phyloP scores from a whole-genome alignment of 2,888 invertebrate genomes.

The Trachelus iudaicus region DNA sequence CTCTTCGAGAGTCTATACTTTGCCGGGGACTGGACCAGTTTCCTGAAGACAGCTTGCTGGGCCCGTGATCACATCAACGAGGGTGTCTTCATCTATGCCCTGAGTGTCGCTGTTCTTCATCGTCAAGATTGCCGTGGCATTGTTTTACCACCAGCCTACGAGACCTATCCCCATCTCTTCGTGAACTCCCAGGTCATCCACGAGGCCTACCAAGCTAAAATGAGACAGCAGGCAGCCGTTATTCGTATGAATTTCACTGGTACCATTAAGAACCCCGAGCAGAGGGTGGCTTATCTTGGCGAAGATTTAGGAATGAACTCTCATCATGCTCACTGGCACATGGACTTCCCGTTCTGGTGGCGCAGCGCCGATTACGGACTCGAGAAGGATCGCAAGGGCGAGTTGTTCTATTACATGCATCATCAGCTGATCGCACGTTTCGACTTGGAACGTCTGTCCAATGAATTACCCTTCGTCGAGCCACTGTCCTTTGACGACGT shows the following conservation, averaged over 20 bases:
- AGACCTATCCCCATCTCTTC: conserved; percentile 79
- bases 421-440: conserved; percentile 79
- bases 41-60: conserved; percentile 77
- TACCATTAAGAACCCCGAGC: conserved; percentile 69
- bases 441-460: conserved; percentile 80
- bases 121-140: conserved; percentile 74
- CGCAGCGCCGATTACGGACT: conserved; percentile 68
- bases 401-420: conserved; percentile 72
- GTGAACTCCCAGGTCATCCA: conserved; percentile 76
- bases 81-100: conserved; percentile 75
- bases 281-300: conserved; percentile 74
- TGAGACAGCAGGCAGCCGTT: conserved; percentile 65
- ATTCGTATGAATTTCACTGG: conserved; percentile 75
- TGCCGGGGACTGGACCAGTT: conserved; percentile 78
- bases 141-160: conserved; percentile 77
- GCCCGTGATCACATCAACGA: conserved; percentile 77
- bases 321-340: conserved; percentile 72
- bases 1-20: conserved; percentile 76
- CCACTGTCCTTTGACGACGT: conserved; percentile 62
- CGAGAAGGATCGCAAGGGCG: conserved; percentile 73
- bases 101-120: conserved; percentile 73
- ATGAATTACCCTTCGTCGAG: conserved; percentile 75
- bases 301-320: conserved; percentile 76
- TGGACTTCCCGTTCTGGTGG: conserved; percentile 75
- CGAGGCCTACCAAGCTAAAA: conserved; percentile 70